Conservation (phyloP, 53 echinoderm and acorn worm species). For the Holothuria leucospilota region DNA sequence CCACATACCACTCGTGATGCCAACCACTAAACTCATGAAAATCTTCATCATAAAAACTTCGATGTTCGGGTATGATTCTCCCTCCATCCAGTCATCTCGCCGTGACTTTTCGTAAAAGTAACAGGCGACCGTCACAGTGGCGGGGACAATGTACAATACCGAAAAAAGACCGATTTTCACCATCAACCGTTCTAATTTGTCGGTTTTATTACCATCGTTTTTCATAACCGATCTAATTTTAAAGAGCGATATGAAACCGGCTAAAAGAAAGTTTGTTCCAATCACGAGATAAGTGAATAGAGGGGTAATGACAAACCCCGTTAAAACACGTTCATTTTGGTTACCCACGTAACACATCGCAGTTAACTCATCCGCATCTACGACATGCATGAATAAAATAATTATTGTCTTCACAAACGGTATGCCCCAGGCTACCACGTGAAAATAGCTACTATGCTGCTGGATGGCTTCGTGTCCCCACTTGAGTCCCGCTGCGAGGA, state of each 20-base stretch:
- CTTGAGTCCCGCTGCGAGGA: conserved; percentile 96
- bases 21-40: conserved; percentile 96
- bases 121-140: conserved; percentile 96
- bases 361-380: conserved; percentile 97
- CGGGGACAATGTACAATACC: conserved; percentile 95
- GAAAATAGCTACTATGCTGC: conserved; percentile 97
- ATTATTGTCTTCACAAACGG: conserved; percentile 96
- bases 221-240: conserved; percentile 98
- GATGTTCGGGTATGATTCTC: conserved; percentile 84
- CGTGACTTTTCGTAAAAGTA: conserved; percentile 90
- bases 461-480: conserved; percentile 99
- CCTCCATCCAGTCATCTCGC: conserved; percentile 67
- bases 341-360: conserved; percentile 99
- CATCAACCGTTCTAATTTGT: conserved; percentile 96
- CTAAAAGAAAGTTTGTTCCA: conserved; percentile 88
- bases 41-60: conserved; percentile 98
- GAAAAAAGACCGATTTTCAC: conserved; percentile 99
- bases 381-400: conserved; percentile 97
- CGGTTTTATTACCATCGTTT: conserved; percentile 97
- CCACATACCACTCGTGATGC: conserved; percentile 99
- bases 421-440: conserved; percentile 96
- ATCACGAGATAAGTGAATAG: conserved; percentile 93
- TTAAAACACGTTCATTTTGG: conserved; percentile 83
- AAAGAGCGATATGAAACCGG: conserved; percentile 95
- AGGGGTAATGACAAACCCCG: conserved; percentile 95